A percentile compares a stretch with the other conserved stretches of the same genome.
Conservation (phyloP, 2,888 invertebrate species). For the Schizaphis graminum region DNA sequence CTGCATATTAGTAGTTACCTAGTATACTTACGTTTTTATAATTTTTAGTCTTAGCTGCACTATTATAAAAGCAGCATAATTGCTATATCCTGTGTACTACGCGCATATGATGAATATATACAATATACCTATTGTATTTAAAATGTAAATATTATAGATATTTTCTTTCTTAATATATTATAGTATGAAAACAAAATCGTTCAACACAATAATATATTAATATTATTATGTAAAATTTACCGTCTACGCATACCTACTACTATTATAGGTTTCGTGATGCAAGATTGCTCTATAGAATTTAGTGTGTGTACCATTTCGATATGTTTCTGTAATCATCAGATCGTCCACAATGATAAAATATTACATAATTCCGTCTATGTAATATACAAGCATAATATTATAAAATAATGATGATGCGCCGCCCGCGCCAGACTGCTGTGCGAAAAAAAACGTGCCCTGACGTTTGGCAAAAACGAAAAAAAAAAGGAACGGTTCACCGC, state of each 20-base stretch:
- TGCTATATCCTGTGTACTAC: no score
- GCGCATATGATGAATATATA: no score
- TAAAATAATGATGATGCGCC: neutral
- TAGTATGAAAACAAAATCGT: no score
- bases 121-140: no score
- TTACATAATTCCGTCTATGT: neutral
- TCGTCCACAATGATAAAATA: neutral
- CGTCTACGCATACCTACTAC: neutral
- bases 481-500: neutral
- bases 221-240: no score
- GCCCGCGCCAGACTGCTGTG: neutral
- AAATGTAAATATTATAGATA: no score
- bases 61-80: no score
- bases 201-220: neutral
- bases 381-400: neutral
- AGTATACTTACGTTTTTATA: no score
- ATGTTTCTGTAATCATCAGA: neutral
- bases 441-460: neutral
- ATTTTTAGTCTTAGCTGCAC: no score
- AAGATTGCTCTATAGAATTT: neutral
- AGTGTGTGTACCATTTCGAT: neutral
- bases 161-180: no score
- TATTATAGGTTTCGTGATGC: neutral
- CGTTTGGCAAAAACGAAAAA: neutral
- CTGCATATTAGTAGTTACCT: neutral